Evolutionary conservation across 1,140 invertebrate genomes (phyloP), one percentile per base, ranked within the genome.

Genomic region (Neomicropteryx cornuta): DNA sequence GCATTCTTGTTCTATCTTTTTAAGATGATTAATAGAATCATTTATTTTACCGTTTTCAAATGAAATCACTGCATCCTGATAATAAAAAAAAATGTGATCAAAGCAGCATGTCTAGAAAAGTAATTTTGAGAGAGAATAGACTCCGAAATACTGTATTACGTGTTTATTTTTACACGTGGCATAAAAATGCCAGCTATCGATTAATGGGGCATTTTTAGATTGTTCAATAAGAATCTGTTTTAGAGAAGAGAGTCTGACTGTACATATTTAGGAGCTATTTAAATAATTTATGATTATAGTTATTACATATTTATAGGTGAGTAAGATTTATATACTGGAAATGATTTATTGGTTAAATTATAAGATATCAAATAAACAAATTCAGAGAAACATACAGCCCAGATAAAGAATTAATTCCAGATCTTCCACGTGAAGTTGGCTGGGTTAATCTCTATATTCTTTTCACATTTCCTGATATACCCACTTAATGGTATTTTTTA

Each of bases 61-160:
- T 13, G 76, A 79, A 75, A 82, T 82, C 13, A 82, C 42, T 2
- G 78, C 79, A 66, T 79, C 77, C 80, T 82, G 44, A 27, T 58
- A 59, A 52, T 52, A 41, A 38, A 44, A 30, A 31, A 18, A 8
- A 19, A 23, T 32, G 10, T 28, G n/a, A 28, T 38, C 18, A 21
- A 33, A 37, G 5, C 28, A 11, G 34, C 19, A 40, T 34, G 6
- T 20, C 18, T n/a, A 4, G 13, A 36, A 2, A 19, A 23, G 32
- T 34, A n/a, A 46, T 19, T 10, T 24, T n/a, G 27, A 35, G 32
- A 14, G 34, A 16, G 10, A 45, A 38, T 27, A 37, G 29, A 22
- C 27, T 10, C 3, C 37, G 5, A 38, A 42, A 16, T 30, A 34
- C 22, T 35, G 3, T 8, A 19, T 35, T 19, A 35, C 14, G n/a